Conservation (phyloP, 1,140 invertebrate genomes). For the Galleria mellonella region DNA sequence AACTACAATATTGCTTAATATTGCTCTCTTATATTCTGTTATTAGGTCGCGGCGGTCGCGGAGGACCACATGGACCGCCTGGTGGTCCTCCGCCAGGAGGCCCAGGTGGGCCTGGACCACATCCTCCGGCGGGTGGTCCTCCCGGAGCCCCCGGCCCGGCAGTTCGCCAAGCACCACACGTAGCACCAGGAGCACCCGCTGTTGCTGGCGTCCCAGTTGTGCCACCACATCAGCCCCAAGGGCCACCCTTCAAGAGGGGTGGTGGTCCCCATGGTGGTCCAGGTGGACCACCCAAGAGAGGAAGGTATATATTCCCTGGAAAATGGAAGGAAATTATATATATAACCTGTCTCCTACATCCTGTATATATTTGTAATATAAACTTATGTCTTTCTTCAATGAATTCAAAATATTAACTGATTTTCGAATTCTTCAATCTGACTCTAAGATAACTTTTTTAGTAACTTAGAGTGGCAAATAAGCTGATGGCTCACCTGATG, state of each 20-base stretch:
- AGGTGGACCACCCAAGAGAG: conserved; percentile 54
- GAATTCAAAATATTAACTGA: no score
- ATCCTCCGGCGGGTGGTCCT: conserved; percentile 1
- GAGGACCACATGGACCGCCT: conserved; percentile 35
- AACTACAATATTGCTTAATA: conserved; percentile 3
- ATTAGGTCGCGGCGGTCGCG: conserved; percentile 41
- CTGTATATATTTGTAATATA: no score
- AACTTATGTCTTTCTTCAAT: no score
- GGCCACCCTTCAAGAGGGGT: conserved; percentile 46
- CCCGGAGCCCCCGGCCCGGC: conserved; percentile 11
- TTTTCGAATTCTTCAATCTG: no score
- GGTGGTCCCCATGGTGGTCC: conserved; percentile 48
- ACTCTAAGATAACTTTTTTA: no score
- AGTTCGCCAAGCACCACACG: conserved; percentile 8
- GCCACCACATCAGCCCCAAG: conserved; percentile 15
- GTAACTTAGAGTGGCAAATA: no score
- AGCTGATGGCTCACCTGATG: no score
- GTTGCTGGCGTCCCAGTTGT: conserved; percentile 15
- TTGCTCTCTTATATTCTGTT: neutral
- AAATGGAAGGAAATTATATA: no score
- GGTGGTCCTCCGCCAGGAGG: conserved; percentile 10
- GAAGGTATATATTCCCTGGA: conserved; percentile 27
- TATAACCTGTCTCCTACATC: no score
- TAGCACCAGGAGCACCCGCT: conserved; percentile 16
- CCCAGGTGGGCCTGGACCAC: conserved; percentile 12